Conservation (phyloP, 2,888 invertebrate species). For the Cheilosia pagana region DNA sequence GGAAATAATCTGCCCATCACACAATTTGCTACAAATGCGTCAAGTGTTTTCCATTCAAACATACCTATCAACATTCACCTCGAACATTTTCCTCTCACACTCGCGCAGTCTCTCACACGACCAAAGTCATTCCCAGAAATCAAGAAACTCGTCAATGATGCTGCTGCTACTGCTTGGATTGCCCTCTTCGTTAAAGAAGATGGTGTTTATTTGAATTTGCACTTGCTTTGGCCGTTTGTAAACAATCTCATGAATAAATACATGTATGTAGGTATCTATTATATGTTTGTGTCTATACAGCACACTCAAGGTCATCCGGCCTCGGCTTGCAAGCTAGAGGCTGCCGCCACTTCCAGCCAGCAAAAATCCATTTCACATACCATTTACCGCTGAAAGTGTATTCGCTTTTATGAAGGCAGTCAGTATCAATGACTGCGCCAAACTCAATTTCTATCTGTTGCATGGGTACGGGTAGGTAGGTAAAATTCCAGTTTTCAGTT, state of each 20-base stretch:
- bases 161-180: not conserved
- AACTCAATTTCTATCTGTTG: slow-evolving; percentile 23
- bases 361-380: slow-evolving; percentile 50
- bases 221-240: slow-evolving; percentile 62
- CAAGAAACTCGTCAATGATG: slow-evolving; percentile 24
- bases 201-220: slow-evolving; percentile 67
- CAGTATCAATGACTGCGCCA: slow-evolving; percentile 18
- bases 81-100: slow-evolving; percentile 16
- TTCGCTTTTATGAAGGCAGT: not conserved
- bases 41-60: slow-evolving; percentile 34
- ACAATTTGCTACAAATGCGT: slow-evolving; percentile 43
- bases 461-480: not conserved
- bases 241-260: slow-evolving; percentile 61
- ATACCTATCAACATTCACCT: slow-evolving; percentile 60
- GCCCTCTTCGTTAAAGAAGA: slow-evolving; percentile 1
- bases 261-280: slow-evolving; percentile 6
- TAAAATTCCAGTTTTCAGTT: slow-evolving; percentile 48
- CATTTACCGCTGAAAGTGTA: slow-evolving; percentile 36
- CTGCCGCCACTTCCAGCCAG: slow-evolving; percentile 41
- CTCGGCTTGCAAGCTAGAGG: slow-evolving; percentile 1
- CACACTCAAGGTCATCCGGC: slow-evolving; percentile 65
- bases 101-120: not conserved
- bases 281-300: slow-evolving; percentile 12
- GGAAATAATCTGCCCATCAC: slow-evolving; percentile 28
- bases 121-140: slow-evolving; percentile 19